These are phyloP conservation scores for Pipa parva DNA, from an alignment of 2,113 vertebrate species.

Conservation along the genomic window DNA sequence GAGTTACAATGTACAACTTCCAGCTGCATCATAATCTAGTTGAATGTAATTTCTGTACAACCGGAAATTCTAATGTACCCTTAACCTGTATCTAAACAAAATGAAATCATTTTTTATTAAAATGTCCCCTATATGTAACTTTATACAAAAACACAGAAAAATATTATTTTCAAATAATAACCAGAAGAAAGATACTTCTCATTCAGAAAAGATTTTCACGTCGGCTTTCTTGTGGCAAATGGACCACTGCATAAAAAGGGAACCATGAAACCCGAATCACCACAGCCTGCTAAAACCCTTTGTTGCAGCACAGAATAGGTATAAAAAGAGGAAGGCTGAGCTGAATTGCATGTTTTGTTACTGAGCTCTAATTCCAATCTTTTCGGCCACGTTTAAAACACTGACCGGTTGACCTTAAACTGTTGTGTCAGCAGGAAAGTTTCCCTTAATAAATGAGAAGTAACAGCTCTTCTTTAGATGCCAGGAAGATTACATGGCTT, in stretches of 20 bases:
- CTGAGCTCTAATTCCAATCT: conserved; percentile 8
- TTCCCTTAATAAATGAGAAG: neutral
- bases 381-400: conserved; percentile 16
- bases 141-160: too few species aligned
- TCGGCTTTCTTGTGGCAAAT: neutral
- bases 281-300: conserved; percentile 10
- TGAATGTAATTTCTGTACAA: too few species aligned
- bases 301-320: conserved; percentile 1
- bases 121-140: too few species aligned
- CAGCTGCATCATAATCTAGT: too few species aligned
- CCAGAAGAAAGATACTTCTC: too few species aligned
- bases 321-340: conserved; percentile 1
- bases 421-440: conserved; percentile 18
- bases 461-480: conserved; percentile 13
- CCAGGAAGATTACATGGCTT: conserved; percentile 17
- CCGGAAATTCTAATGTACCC: too few species aligned
- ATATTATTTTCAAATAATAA: too few species aligned
- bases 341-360: conserved; percentile 18
- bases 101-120: too few species aligned
- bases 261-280: conserved; percentile 1
- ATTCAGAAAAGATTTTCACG: too few species aligned
- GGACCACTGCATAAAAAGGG: neutral
- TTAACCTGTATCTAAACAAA: too few species aligned
- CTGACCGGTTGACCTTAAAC: conserved; percentile 19
- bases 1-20: too few species aligned